Percentiles rank a stretch among this genome's conserved stretches.
Conservation (phyloP, 2,113 vertebrate genomes). For the Passer montanus region DNA sequence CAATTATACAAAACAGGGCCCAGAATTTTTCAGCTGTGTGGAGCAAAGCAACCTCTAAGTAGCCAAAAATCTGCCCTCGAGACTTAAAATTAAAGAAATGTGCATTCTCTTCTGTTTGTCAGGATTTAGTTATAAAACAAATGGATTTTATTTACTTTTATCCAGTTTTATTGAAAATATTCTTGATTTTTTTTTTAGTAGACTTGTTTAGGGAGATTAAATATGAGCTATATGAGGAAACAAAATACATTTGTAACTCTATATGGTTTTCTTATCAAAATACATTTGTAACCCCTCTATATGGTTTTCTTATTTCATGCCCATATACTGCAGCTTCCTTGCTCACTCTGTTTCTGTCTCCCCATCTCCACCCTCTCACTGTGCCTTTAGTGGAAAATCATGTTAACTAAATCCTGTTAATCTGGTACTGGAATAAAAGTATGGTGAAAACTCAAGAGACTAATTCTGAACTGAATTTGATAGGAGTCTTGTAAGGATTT, state of each 20-base stretch:
- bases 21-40: not conserved
- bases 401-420: not conserved
- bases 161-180: constrained; percentile 7
- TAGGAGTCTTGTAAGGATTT: not conserved
- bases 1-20: not conserved
- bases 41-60: not conserved
- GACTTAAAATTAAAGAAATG: constrained; percentile 1
- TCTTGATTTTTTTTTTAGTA: not conserved
- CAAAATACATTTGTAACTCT: not conserved
- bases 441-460: not conserved
- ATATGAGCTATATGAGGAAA: not conserved
- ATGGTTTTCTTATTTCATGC: not conserved
- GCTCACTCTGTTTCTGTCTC: not conserved
- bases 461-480: not conserved
- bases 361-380: fast-evolving
- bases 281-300: not conserved
- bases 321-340: not conserved
- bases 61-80: not conserved
- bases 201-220: constrained; percentile 26
- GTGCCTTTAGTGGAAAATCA: not conserved
- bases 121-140: constrained; percentile 6
- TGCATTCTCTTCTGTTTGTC: not conserved
- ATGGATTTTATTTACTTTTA: constrained; percentile 33
- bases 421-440: not conserved
- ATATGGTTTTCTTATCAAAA: not conserved